These are phyloP conservation scores for Elymnias hypermnestra DNA, from an alignment of 1,140 invertebrate genomes.

Conservation along the genomic window DNA sequence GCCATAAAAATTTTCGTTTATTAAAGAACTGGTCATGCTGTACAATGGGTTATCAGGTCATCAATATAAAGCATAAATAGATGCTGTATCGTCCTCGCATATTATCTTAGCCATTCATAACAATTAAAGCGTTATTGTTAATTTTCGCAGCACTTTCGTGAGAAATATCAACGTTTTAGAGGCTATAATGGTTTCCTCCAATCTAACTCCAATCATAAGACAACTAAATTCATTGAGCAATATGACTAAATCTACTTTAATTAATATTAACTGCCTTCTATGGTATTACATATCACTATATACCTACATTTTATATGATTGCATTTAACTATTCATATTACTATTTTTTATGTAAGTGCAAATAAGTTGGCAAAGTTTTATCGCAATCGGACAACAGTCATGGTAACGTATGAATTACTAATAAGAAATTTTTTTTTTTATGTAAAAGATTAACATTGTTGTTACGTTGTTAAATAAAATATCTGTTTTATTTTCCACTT, in stretches of 20 bases:
- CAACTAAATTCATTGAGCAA: conserved; percentile 13
- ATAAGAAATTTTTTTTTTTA: too few relatives aligned
- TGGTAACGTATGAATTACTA: too few relatives aligned
- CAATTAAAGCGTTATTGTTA: conserved; percentile 63
- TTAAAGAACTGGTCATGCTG: too few relatives aligned
- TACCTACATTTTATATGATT: neutral
- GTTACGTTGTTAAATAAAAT: too few relatives aligned
- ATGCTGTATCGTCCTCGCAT: conserved; percentile 31
- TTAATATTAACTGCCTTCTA: neutral
- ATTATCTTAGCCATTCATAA: conserved; percentile 47
- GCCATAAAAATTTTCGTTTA: too few relatives aligned
- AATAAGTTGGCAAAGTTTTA: too few relatives aligned
- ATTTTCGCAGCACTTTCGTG: conserved; percentile 52
- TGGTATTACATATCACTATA: too few relatives aligned
- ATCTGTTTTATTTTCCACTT: too few relatives aligned
- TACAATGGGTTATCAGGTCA: conserved; percentile 24
- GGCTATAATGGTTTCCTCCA: conserved; percentile 19
- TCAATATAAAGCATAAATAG: conserved; percentile 28
- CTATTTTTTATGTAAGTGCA: neutral
- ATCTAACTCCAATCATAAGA: conserved; percentile 19
- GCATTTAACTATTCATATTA: neutral
- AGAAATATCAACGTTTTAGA: conserved; percentile 26
- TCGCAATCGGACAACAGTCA: too few relatives aligned
- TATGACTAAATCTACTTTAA: conserved; percentile 6
- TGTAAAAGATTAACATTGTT: too few relatives aligned